A percentile compares a stretch with the other conserved stretches of the same genome.
phyloP scores from a whole-genome alignment of 1,140 invertebrate species.

The Aphis gossypii region DNA sequence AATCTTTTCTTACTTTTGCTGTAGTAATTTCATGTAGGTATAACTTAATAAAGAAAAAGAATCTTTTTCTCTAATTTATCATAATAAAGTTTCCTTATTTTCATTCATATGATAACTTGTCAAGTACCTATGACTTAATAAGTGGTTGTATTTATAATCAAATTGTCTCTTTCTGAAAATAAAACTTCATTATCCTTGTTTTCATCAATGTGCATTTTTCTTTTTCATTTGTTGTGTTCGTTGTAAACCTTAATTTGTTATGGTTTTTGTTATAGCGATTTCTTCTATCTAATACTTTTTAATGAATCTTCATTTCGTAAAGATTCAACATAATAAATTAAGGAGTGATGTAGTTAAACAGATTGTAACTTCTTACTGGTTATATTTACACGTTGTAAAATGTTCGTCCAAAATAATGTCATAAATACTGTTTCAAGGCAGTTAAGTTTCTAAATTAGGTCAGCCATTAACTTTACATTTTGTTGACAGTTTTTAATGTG shows the following conservation, averaged over 20 bases:
- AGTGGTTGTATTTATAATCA: not conserved
- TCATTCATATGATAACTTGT: not conserved
- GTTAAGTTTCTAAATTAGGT: not conserved
- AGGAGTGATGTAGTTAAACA: not conserved
- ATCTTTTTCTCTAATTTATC: not conserved
- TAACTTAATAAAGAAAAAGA: not conserved
- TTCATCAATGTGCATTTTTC: not conserved
- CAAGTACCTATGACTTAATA: not conserved
- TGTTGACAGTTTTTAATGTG: not conserved
- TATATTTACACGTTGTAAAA: not conserved
- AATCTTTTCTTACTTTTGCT: no score
- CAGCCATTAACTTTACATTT: not conserved
- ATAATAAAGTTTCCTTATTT: not conserved
- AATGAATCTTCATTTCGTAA: not conserved
- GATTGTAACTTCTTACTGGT: not conserved
- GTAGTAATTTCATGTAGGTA: not conserved
- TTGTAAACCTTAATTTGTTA: not conserved
- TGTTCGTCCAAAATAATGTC: not conserved
- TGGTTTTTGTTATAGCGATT: not conserved
- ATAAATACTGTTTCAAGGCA: not conserved
- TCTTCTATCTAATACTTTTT: not conserved
- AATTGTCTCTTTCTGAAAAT: not conserved
- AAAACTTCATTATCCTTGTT: not conserved
- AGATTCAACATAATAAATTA: conserved; percentile 11
- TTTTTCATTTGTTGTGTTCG: not conserved